phyloP scores from a whole-genome alignment of 2,888 invertebrate species.

The Zaprionus obscuricornis region DNA sequence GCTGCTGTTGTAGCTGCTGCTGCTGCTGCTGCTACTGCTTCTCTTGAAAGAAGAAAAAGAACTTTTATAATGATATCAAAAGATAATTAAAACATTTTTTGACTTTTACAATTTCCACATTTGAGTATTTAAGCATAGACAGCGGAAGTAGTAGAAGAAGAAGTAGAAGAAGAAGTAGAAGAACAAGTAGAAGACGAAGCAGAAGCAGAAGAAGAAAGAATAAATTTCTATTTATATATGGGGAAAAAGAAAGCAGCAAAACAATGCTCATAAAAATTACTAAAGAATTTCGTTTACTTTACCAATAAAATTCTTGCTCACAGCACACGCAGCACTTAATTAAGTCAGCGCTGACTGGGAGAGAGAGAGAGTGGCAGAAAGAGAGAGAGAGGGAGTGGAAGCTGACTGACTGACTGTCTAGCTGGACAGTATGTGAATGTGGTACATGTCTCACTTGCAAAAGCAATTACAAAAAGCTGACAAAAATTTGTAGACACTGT shows the following conservation, averaged over 20 bases:
- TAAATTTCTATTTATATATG: too few relatives aligned
- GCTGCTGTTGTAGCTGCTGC: background rate
- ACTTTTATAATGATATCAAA: conserved; percentile 46
- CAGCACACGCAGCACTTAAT: conserved; percentile 42
- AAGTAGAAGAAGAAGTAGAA: too few relatives aligned
- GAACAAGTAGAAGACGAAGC: too few relatives aligned
- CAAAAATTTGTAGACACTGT: conserved; percentile 57
- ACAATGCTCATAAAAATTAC: conserved; percentile 17
- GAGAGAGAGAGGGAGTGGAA: too few relatives aligned
- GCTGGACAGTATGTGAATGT: conserved; percentile 12
- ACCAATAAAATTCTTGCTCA: conserved; percentile 23
- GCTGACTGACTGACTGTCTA: background rate
- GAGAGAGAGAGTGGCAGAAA: too few relatives aligned
- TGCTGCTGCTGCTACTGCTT: conserved; percentile 33
- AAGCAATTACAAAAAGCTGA: conserved; percentile 66
- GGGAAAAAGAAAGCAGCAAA: too few relatives aligned
- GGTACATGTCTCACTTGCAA: conserved; percentile 44
- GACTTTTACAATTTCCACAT: conserved; percentile 22
- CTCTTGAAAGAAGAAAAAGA: conserved; percentile 44
- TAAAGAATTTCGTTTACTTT: conserved; percentile 17
- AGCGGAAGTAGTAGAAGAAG: conserved; percentile 13
- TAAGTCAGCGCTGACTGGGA: conserved; percentile 51
- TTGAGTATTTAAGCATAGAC: conserved; percentile 23
- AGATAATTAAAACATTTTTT: conserved; percentile 56
- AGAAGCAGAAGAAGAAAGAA: too few relatives aligned